These are phyloP conservation scores for Sarcoramphus papa DNA, from an alignment of 2,797 vertebrate species.

Conservation along the genomic window DNA sequence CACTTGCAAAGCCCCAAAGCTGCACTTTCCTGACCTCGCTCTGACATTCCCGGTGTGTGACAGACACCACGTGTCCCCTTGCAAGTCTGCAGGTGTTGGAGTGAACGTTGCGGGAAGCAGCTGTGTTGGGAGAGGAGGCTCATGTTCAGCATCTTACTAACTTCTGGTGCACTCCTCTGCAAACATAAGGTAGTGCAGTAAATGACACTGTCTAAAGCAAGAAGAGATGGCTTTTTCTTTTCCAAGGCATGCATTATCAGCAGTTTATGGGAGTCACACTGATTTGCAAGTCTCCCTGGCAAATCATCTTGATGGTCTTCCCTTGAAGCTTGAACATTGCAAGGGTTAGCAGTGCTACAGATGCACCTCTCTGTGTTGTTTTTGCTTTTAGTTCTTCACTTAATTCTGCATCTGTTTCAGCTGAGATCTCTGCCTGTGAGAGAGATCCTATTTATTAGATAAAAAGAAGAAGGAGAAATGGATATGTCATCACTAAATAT, in stretches of 20 bases:
- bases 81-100: not conserved
- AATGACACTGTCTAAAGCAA: not conserved
- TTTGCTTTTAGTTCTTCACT: not conserved
- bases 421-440: not conserved
- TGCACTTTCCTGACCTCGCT: not conserved
- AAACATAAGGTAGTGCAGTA: accelerated
- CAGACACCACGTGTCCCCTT: not conserved
- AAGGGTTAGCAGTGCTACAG: not conserved
- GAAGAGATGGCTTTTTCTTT: not conserved
- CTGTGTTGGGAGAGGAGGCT: not conserved
- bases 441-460: not conserved
- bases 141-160: not conserved
- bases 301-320: not conserved
- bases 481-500: not conserved
- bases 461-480: not conserved
- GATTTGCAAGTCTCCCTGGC: not conserved
- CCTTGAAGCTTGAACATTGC: not conserved
- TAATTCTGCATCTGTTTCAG: not conserved
- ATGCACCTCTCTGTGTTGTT: not conserved
- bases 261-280: not conserved
- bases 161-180: not conserved
- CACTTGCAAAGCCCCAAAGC: not conserved
- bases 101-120: accelerated
- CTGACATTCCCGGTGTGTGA: not conserved
- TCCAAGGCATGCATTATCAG: not conserved